Percentiles rank a stretch among this genome's conserved stretches.
These are phyloP conservation scores for Drosophila ohnishii DNA, from an alignment of 1,140 invertebrate species.

Conservation along the genomic window DNA sequence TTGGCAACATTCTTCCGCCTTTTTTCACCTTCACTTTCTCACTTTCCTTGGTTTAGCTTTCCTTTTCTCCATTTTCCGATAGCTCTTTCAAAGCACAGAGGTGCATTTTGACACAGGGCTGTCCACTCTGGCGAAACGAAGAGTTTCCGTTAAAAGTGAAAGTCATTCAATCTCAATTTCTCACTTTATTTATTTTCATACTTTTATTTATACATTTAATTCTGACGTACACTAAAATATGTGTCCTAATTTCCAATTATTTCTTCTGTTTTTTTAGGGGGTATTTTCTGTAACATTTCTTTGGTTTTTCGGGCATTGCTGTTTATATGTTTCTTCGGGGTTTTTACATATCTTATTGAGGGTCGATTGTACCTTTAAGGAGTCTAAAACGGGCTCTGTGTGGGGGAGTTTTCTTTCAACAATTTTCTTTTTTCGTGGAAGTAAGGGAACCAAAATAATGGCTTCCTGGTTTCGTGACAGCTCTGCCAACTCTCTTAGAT, in stretches of 20 bases:
- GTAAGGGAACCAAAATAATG: background rate
- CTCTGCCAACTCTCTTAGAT: constrained; percentile 1
- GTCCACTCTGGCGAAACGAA: constrained; percentile 28
- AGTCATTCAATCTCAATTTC: constrained; percentile 15
- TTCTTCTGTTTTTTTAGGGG: constrained; percentile 14
- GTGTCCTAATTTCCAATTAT: constrained; percentile 55
- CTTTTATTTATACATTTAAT: constrained; percentile 75
- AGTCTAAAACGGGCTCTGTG: constrained; percentile 7
- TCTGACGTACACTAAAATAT: constrained; percentile 79
- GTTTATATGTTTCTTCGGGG: constrained; percentile 19
- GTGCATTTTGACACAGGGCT: constrained; percentile 26
- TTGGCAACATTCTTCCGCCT: constrained; percentile 16
- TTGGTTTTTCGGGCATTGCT: constrained; percentile 7
- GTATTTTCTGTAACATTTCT: constrained; percentile 11
- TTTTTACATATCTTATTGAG: constrained; percentile 37
- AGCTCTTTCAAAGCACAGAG: constrained; percentile 19
- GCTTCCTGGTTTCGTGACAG: background rate
- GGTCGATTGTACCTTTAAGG: constrained; percentile 37
- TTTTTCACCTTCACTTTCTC: constrained; percentile 6
- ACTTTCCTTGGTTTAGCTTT: background rate
- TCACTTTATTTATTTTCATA: constrained; percentile 41
- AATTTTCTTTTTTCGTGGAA: constrained; percentile 7
- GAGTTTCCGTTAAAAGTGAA: background rate
- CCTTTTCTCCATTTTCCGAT: constrained; percentile 7
- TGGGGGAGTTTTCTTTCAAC: constrained; percentile 10